phyloP scores from a whole-genome alignment of 2,797 vertebrate species.

The Anguilla pacifica region DNA sequence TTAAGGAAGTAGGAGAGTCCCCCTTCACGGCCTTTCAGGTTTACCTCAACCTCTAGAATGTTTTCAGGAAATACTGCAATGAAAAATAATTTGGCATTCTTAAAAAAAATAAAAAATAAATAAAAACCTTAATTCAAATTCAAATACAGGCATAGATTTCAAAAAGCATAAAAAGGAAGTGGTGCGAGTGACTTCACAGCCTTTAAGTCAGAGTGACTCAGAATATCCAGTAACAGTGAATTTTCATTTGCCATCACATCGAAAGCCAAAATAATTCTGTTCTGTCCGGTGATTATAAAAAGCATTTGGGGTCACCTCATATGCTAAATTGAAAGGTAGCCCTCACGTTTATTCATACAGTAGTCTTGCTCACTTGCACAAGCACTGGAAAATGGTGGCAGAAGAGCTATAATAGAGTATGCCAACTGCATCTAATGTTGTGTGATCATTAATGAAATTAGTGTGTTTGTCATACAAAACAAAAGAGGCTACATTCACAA shows the following conservation, averaged over 20 bases:
- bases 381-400: background rate
- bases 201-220: background rate
- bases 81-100: background rate
- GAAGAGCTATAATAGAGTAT: background rate
- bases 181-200: no score
- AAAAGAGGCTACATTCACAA: background rate
- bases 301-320: background rate
- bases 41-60: background rate
- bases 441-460: background rate
- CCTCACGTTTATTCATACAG: background rate
- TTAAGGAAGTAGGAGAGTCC: conserved; percentile 1
- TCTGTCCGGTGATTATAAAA: no score
- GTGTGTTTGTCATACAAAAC: background rate
- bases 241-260: background rate
- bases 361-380: background rate
- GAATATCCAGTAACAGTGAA: background rate
- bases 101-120: background rate
- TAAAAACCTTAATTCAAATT: no score
- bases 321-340: background rate
- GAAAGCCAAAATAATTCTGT: background rate
- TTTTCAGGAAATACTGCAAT: background rate
- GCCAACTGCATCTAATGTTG: background rate
- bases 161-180: background rate
- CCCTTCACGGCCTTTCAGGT: background rate
- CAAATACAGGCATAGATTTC: background rate